phyloP scores from a whole-genome alignment of 2,888 invertebrate genomes.

The Tipula vernalis region DNA sequence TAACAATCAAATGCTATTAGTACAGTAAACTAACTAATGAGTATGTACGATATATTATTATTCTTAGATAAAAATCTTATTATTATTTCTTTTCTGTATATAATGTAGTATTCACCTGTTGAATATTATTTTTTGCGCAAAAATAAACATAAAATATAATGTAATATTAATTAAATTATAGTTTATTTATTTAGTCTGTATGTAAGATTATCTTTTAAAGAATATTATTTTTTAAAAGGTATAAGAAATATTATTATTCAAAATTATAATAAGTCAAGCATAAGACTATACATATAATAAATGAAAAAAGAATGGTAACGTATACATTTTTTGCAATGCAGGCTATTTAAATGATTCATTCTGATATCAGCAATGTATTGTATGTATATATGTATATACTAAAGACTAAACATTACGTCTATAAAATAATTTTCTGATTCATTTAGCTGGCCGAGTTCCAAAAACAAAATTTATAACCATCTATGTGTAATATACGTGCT shows the following conservation, averaged over 20 bases:
- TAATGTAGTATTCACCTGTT: background rate
- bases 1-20: background rate
- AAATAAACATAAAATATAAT: background rate
- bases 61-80: background rate
- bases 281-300: too few species aligned
- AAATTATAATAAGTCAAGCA: background rate
- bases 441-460: background rate
- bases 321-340: background rate
- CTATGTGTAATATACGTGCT: background rate
- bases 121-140: background rate
- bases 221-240: background rate
- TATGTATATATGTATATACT: background rate
- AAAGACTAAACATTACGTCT: background rate
- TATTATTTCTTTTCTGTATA: background rate
- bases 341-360: background rate
- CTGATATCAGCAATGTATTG: background rate
- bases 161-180: background rate
- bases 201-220: background rate
- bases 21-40: background rate
- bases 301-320: background rate
- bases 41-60: background rate
- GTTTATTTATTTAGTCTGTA: background rate
- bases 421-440: background rate
- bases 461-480: background rate
- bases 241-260: background rate